Evolutionary conservation across 2,113 vertebrate genomes (phyloP), one percentile per base, ranked within the genome.

Genomic region (Sitta europaea): DNA sequence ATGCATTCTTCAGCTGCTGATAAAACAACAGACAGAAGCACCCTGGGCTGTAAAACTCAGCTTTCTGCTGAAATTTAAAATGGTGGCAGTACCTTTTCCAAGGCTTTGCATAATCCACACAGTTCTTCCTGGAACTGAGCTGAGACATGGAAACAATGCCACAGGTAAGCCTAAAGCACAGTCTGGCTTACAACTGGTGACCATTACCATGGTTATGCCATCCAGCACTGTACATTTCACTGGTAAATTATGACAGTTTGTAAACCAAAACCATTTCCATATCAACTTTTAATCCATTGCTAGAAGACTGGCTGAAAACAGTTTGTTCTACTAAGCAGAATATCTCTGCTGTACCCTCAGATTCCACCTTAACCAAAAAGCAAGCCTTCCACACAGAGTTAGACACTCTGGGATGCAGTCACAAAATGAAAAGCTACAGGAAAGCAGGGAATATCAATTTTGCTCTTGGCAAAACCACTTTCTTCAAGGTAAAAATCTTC

Each of bases 201-300:
- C 0, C 43, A 33, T 42, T 40, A 14, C 36, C 29, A 11, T 2
- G 13, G 20, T 40, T 36, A 55, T 0, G 1, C 66, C 74, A 66
- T 24, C 83, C 71, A 72, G 36, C 14, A 25, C 2, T 11, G 28
- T 3, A 78, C 31, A 43, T 35, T 80, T 59, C 77, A 77, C 65
- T 47, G 29, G 36, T 43, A 75, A 57, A 74, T 18, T 8, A 50
- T 33, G 8, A 48, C 15, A 33, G 35, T 28, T 91, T 57, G 57
- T 25, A 81, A 57, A 72, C 9, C 14, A 86, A 86, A 33, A 76
- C 5, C 6, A 61, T 15, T 59, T 87, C n/a, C 20, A 13, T 15
- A 74, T 27, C 16, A 75, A 42, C 27, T 82, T 77, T 68, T 58
- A 66, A 57, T 28, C 27, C 53, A 35, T 4, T 65, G 25, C 45